Base-by-base conservation (phyloP, 2,888 invertebrate species). In the Pristionchus fissidentatus region DNA sequence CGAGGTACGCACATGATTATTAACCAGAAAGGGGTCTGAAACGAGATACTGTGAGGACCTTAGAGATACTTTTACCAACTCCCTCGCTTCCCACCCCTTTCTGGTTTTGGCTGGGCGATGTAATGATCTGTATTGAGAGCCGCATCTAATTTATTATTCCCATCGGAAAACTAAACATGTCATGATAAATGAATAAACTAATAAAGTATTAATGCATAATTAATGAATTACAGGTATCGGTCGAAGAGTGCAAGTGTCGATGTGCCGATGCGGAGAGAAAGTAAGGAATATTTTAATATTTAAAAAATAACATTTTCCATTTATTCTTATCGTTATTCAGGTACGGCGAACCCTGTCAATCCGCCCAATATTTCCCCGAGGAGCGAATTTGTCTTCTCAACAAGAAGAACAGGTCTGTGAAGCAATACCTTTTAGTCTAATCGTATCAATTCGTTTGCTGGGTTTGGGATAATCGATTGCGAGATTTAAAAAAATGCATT, bases 341-440 rank as follows among this genome's bases (percentile, higher is more conserved):
- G 29, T 92, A 91, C 85, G 91, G 91, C 32, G 88, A 87, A 66
- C 86, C 86, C n/a, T 92, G 92, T 77, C 90, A 91, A 66, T 88
- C 88, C 15, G 86, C 90, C 83, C 88, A 90, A 84, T 92, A 91
- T 86, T 92, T 91, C 83, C 91, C 88, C 79, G 91, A 91, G 43
- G 89, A 90, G 35, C 85, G 88, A 35, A 91, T 91, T 10, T 92
- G 92, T 84, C 86, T 92, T 22, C 86, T 92, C n/a, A 92, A 89
- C 87, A 89, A 89, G 84, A 90, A 91, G 75, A 92, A 92, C 80
- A 85, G 92, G 89, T 89, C 10, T 62, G 22, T 38, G n/a, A 26
- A 32, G 3, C 26, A 1, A 26, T 46, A 13, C 29, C 32, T n/a
- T n/a, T 22, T 38, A 22, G 5, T 41, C n/a, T n/a, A n/a, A n/a